A percentile compares a stretch with the other conserved stretches of the same genome.
Conservation (phyloP, 1,140 invertebrate species). For the Ruditapes philippinarum region DNA sequence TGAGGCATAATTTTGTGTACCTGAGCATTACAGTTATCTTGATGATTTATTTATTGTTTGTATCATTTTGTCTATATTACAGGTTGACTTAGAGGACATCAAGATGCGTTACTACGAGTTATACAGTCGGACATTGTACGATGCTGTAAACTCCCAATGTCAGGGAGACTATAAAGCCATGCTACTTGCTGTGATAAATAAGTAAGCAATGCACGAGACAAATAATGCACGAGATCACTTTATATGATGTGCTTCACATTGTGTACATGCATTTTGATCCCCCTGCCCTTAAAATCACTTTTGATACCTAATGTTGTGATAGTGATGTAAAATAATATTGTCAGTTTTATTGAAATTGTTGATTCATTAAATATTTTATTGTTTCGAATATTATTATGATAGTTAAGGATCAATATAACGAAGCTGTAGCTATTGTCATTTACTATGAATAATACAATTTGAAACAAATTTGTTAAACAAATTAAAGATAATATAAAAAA, state of each 20-base stretch:
- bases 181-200: conserved; percentile 56
- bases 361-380: too few species aligned
- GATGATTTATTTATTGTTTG: neutral
- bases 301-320: neutral
- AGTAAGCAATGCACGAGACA: conserved; percentile 31
- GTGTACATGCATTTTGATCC: neutral
- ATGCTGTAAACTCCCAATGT: conserved; percentile 41
- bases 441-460: too few species aligned
- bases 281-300: too few species aligned
- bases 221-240: neutral
- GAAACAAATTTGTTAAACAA: too few species aligned
- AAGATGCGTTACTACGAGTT: conserved; percentile 43
- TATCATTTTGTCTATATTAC: neutral
- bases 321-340: neutral
- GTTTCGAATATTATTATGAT: too few species aligned
- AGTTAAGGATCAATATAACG: too few species aligned
- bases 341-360: too few species aligned
- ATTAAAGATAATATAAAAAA: too few species aligned
- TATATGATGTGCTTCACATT: neutral
- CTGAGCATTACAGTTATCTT: too few species aligned
- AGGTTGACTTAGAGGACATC: conserved; percentile 61
- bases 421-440: too few species aligned
- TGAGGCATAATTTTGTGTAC: too few species aligned
- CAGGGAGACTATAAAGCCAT: conserved; percentile 59
- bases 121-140: conserved; percentile 39